A percentile compares a stretch with the other conserved stretches of the same genome.
Evolutionary conservation across 2,797 vertebrate species (phyloP).

Genomic region (Eulemur mongoz): DNA sequence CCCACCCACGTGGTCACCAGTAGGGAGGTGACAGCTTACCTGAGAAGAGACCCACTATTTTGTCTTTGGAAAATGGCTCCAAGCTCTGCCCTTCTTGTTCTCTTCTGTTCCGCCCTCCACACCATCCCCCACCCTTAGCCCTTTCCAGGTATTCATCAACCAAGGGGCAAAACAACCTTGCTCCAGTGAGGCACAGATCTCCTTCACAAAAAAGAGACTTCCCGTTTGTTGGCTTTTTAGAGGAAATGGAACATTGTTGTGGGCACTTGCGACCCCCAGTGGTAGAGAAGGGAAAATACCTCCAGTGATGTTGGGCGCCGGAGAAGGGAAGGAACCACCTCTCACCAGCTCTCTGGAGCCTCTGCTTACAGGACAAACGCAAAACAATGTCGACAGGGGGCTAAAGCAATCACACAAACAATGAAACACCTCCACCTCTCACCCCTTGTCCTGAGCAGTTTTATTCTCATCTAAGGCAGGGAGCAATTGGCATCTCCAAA

Average conservation of each 20-base stretch:
- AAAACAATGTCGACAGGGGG: too few relatives aligned
- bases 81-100: not conserved
- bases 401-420: not conserved
- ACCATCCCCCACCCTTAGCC: not conserved
- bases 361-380: too few relatives aligned
- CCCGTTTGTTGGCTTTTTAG: not conserved
- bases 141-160: not conserved
- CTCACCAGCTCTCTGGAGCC: rapidly evolving
- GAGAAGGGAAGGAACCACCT: not conserved
- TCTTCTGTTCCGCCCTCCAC: too few relatives aligned
- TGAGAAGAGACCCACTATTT: not conserved
- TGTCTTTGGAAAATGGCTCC: not conserved
- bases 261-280: slow-evolving; percentile 56
- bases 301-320: rapidly evolving
- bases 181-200: not conserved
- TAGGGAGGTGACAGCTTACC: not conserved
- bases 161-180: not conserved
- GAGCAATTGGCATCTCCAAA: not conserved
- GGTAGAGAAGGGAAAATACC: slow-evolving; percentile 46
- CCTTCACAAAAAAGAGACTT: not conserved
- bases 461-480: not conserved
- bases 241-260: not conserved
- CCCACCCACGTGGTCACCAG: not conserved
- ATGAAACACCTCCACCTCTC: not conserved
- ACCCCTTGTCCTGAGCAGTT: not conserved